Base-by-base conservation (phyloP, 1,140 invertebrate species). In the Panulirus ornatus region DNA sequence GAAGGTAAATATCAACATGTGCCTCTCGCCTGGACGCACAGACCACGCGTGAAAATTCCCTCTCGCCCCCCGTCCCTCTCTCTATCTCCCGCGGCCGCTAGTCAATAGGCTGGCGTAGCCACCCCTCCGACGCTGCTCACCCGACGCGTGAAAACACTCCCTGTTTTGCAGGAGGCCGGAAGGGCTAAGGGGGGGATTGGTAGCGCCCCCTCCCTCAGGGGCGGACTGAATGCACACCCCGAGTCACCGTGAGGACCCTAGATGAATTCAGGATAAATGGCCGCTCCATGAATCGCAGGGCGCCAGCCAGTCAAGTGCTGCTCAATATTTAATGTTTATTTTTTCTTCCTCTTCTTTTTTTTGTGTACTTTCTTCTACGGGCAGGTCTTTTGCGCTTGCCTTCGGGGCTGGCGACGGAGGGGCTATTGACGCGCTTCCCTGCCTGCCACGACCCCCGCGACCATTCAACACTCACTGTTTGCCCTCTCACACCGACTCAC, bases 211-310 rank as follows among this genome's bases (percentile, higher is more conserved):
- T n/a, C 71, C 40, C 16, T 27, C 2, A 40, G 5, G 22, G 71
- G 36, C 82, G 16, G 58, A 36, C n/a, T 84, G 58, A 84, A 84
- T 84, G 66, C 82, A 84, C 30, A n/a, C n/a, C n/a, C n/a, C 16
- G 58, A 54, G 19, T 38, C 58, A 8, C 36, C 58, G 36, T 42
- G 38, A 36, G 38, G 66, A 63, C 70, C 83, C 66, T 51, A 85
- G 83, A 85, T 85, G 75, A 51, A 73, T 73, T 73, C 83, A 85
- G 75, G 83, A 85, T 75, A 85, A 85, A 85, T 85, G 83, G 83
- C 83, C 83, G 73, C 83, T 75, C 83, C n/a, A 85, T 85, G 83
- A 85, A 40, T 75, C 70, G 83, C 83, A 30, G 83, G 16, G 83
- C 63, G 82, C 54, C 42, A 84, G 58, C 54, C 36, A 84, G 38